Percentiles rank a stretch among this genome's conserved stretches.
Evolutionary conservation across 2,797 vertebrate genomes (phyloP).

Genomic region (Microctenopoma steveboyesi): DNA sequence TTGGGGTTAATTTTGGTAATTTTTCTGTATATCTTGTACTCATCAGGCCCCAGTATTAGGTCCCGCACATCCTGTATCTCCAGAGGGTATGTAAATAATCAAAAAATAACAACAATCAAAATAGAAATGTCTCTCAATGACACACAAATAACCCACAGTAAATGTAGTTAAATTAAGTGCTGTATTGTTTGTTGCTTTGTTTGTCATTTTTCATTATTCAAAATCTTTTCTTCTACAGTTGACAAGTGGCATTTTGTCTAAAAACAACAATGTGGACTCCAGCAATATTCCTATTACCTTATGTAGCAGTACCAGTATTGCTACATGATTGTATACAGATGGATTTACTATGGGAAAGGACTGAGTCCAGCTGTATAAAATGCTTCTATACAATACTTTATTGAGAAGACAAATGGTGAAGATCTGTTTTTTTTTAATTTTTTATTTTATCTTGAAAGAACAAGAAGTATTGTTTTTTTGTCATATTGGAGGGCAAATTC

Average conservation of each 20-base stretch:
- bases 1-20: not conserved
- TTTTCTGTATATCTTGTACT: slow-evolving; percentile 33
- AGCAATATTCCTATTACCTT: not conserved
- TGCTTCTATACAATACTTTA: slow-evolving; percentile 6
- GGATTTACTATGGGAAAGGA: slow-evolving; percentile 45
- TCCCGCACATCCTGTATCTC: slow-evolving; percentile 69
- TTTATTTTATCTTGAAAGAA: not conserved
- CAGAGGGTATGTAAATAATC: slow-evolving; percentile 82
- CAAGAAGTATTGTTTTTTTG: slow-evolving; percentile 3
- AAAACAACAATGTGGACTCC: slow-evolving; percentile 29
- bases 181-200: not conserved
- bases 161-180: not conserved
- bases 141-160: not conserved
- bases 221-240: slow-evolving; percentile 73
- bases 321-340: slow-evolving; percentile 31
- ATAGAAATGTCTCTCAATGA: not conserved
- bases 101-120: not conserved
- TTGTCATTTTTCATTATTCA: not conserved
- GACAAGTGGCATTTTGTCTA: slow-evolving; percentile 85
- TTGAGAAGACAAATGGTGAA: not conserved
- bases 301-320: slow-evolving; percentile 28
- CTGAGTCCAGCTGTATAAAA: slow-evolving; percentile 4
- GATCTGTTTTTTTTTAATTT: not conserved
- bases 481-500: slow-evolving; percentile 1
- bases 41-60: slow-evolving; percentile 81